Base-by-base conservation (phyloP, 2,888 invertebrate genomes). In the Pandemis corylana region DNA sequence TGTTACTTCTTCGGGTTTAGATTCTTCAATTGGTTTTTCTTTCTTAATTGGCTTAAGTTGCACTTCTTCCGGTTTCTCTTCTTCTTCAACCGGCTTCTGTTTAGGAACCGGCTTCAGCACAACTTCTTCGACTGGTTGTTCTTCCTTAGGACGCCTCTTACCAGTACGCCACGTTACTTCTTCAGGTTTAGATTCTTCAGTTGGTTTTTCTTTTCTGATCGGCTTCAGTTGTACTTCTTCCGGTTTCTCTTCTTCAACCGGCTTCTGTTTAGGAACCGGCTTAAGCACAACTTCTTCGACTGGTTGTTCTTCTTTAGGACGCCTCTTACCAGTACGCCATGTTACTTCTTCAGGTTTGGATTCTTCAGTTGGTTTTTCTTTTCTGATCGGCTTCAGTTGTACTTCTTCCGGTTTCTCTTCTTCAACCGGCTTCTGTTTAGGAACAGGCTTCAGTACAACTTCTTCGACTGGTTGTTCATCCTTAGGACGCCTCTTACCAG, bases 201-300 rank as follows among this genome's bases (percentile, higher is more conserved):
- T 42, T 1, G 86, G 75, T 75, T 87, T 84, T 51, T 80, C 79
- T 77, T 80, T 82, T 49, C 82, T 70, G 84, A 79, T 79, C 82
- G 90, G 80, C 85, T 91, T 94, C 79, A 89, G 85, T 72, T 91
- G 88, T 2, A 92, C 87, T 78, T 94, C 91, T 77, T 95, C 93
- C 0, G 93, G 85, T 77, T 79, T 80, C 66, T 85, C 89, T 71
- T 90, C 87, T 15, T 87, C 89, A 66, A 15, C 15, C 7, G 79
- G 80, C 71, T 83, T 85, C 59, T 85, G 77, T 70, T 87, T 78
- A 0, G 84, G 77, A 68, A 89, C 78, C 36, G 93, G 92, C 78
- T 95, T 95, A 0, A 94, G 80, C 6, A 82, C 80, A 0, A 92
- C 86, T 79, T 93, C 90, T 79, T 93, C 89, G 73, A 82, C 82